Evolutionary conservation across 1,140 invertebrate genomes (phyloP).

Genomic region (Cyclina sinensis): DNA sequence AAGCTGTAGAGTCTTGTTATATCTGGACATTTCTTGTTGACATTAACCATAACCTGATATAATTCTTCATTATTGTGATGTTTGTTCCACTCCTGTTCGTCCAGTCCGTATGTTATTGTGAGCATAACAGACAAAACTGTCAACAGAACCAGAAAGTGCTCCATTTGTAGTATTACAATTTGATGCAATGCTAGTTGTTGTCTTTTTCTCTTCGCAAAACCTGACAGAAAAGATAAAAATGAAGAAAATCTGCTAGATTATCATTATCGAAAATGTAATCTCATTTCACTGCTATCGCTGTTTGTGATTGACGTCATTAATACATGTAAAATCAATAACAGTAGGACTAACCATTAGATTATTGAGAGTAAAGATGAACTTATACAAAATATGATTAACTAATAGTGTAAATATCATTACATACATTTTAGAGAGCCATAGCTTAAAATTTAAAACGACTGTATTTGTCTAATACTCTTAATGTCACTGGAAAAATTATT

Average conservation of each 20-base stretch:
- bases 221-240: neutral
- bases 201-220: too few species aligned
- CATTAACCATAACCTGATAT: constrained; percentile 23
- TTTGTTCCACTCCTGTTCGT: neutral
- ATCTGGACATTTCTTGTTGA: constrained; percentile 43
- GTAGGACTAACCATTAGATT: neutral
- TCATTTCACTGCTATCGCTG: neutral
- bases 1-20: constrained; percentile 52
- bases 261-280: neutral
- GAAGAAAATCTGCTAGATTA: constrained; percentile 10
- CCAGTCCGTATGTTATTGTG: neutral
- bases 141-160: neutral
- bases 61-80: constrained; percentile 63
- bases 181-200: neutral
- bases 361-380: too few species aligned
- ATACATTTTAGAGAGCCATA: too few species aligned
- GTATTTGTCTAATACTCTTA: too few species aligned
- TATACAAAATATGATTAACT: too few species aligned
- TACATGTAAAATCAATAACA: constrained; percentile 19
- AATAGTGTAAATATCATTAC: too few species aligned
- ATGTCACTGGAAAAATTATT: too few species aligned
- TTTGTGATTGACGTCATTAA: constrained; percentile 44
- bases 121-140: neutral
- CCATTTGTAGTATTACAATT: neutral
- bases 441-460: too few species aligned